Conservation (phyloP, 2,113 vertebrate species). For the Delphinapterus leucas region DNA sequence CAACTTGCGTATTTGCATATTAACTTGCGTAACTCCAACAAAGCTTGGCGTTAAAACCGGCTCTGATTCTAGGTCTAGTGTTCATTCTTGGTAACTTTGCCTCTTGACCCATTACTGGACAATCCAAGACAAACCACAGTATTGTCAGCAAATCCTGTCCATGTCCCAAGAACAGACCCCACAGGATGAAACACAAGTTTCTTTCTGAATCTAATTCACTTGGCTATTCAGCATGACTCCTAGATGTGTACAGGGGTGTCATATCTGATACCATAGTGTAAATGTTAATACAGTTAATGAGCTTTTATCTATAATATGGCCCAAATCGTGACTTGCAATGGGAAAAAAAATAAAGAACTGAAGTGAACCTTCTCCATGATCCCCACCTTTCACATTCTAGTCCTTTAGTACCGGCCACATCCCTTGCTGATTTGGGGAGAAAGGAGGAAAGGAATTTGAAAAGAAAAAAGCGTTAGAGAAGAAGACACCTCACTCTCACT, state of each 20-base stretch:
- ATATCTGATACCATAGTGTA: not conserved
- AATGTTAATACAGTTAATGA: not conserved
- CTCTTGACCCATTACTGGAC: not conserved
- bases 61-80: not conserved
- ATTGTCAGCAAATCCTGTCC: not conserved
- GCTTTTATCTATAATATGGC: not conserved
- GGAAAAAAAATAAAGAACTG: not conserved
- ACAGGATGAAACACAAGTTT: not conserved
- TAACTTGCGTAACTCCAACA: not conserved
- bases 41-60: not conserved
- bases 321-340: not conserved
- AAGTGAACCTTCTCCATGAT: not conserved
- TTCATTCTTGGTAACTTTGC: not conserved
- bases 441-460: not conserved
- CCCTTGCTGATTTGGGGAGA: not conserved
- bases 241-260: not conserved
- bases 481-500: not conserved
- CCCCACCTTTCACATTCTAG: not conserved
- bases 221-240: not conserved
- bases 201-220: not conserved
- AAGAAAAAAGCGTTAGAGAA: slow-evolving; percentile 2
- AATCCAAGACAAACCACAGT: not conserved
- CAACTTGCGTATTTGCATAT: not conserved
- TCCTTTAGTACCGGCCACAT: not conserved
- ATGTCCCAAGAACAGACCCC: not conserved